Evolutionary conservation across 2,113 vertebrate species (phyloP).

Genomic region (Peromyscus polionotus): DNA sequence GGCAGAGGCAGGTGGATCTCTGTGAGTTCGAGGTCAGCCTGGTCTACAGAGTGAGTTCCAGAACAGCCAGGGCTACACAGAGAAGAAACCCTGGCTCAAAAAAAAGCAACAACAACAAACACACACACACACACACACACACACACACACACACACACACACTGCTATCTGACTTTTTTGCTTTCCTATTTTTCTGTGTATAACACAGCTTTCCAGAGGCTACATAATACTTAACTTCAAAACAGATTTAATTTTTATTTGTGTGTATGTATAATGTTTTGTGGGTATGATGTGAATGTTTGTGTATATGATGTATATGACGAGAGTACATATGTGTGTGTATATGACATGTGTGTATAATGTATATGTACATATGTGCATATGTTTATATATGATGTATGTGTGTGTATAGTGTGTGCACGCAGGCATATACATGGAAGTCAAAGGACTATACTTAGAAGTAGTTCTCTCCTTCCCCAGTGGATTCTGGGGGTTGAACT

Average conservation of each 20-base stretch:
- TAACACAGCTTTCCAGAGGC: not conserved
- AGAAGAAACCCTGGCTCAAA: not conserved
- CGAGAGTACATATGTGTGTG: too few relatives aligned
- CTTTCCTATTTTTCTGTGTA: not conserved
- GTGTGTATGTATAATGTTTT: not conserved
- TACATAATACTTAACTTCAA: not conserved
- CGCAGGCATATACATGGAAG: too few relatives aligned
- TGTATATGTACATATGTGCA: not conserved
- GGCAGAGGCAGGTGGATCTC: not conserved
- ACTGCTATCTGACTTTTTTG: not conserved
- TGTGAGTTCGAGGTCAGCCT: not conserved
- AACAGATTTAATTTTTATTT: not conserved
- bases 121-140: not conserved
- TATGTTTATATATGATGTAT: not conserved
- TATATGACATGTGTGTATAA: not conserved
- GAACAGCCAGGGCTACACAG: not conserved
- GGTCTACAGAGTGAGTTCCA: not conserved
- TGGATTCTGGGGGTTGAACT: not conserved
- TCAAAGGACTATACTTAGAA: not conserved
- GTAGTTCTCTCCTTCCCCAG: not conserved
- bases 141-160: too few relatives aligned
- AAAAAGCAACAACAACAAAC: not conserved
- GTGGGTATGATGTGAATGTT: not conserved
- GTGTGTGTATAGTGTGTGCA: not conserved
- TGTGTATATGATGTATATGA: not conserved